Percentiles rank a stretch among this genome's conserved stretches.
These are phyloP conservation scores for Gavia stellata DNA, from an alignment of 2,113 vertebrate genomes.

Conservation along the genomic window DNA sequence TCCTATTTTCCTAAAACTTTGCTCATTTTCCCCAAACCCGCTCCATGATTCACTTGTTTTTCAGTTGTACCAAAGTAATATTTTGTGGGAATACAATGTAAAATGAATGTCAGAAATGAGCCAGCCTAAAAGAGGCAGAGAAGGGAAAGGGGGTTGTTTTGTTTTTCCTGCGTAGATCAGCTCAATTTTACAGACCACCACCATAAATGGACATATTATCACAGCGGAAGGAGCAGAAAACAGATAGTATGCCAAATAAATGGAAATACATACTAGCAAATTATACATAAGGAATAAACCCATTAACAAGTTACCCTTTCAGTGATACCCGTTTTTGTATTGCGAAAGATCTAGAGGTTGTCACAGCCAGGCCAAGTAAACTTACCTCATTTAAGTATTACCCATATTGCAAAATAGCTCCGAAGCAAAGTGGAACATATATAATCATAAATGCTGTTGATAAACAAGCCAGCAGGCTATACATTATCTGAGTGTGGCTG, in stretches of 20 bases:
- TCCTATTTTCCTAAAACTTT: neutral
- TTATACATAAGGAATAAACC: neutral
- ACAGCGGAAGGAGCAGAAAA: neutral
- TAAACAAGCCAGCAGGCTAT: neutral
- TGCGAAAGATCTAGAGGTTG: neutral
- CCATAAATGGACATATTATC: neutral
- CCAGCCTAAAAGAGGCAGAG: neutral
- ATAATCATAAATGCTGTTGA: neutral
- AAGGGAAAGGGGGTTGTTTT: neutral
- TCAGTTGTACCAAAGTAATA: neutral
- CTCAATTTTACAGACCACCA: neutral
- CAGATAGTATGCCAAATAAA: neutral
- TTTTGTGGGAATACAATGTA: neutral
- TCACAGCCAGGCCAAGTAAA: neutral
- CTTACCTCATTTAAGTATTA: neutral
- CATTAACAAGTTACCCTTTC: neutral
- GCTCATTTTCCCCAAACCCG: neutral
- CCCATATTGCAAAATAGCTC: slow-evolving; percentile 3
- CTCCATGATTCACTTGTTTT: neutral
- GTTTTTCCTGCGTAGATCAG: neutral
- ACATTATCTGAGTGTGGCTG: neutral
- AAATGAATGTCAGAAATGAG: neutral
- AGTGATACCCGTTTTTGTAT: neutral
- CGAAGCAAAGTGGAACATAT: neutral
- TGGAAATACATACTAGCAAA: neutral